Evolutionary conservation across 2,113 vertebrate species (phyloP).

Genomic region (Paracanthobrama guichenoti): DNA sequence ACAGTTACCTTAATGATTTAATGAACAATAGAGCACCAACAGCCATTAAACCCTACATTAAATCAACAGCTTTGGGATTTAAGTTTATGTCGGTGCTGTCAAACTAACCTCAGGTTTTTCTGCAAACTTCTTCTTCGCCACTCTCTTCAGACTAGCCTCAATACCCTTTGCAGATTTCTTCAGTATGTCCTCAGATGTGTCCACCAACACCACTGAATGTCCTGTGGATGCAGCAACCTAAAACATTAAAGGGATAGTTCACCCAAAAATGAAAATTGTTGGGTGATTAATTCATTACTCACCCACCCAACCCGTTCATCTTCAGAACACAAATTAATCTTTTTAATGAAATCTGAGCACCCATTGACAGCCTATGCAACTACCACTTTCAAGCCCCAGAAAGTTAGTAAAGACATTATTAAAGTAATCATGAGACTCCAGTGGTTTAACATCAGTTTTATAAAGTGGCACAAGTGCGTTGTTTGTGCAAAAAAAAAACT

Average conservation of each 20-base stretch:
- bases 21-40: background rate
- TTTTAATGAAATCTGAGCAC: no score
- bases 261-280: no score
- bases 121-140: constrained; percentile 94
- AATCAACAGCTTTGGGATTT: background rate
- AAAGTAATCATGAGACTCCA: no score
- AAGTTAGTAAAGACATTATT: no score
- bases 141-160: constrained; percentile 86
- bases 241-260: background rate
- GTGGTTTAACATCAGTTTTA: no score
- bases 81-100: background rate
- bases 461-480: no score
- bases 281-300: no score
- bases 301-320: no score
- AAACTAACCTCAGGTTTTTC: constrained; percentile 87
- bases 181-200: constrained; percentile 90
- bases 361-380: no score
- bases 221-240: constrained; percentile 92
- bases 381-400: no score
- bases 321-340: no score
- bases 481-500: no score
- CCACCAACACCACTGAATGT: constrained; percentile 91
- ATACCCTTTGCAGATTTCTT: constrained; percentile 86
- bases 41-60: background rate
- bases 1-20: background rate